phyloP scores from a whole-genome alignment of 2,888 invertebrate genomes.

The Tipula lateralis region DNA sequence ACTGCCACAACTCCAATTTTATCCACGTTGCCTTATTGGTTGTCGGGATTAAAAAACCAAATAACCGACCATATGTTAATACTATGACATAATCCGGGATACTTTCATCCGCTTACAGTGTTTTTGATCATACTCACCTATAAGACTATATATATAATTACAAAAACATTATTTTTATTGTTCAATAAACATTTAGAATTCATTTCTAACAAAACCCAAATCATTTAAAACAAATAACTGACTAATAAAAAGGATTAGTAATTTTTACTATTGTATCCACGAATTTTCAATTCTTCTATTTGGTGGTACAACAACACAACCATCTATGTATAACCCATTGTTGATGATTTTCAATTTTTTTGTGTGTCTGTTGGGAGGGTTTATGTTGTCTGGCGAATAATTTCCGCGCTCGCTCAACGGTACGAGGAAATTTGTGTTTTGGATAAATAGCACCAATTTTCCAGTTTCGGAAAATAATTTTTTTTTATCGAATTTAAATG shows the following conservation, averaged over 20 bases:
- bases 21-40: too few species aligned
- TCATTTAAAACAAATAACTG: background rate
- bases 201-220: background rate
- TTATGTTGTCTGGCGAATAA: background rate
- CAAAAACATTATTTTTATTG: background rate
- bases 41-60: too few species aligned
- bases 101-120: too few species aligned
- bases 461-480: background rate
- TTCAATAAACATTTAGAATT: background rate
- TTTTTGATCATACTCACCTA: background rate
- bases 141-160: background rate
- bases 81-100: too few species aligned
- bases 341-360: conserved; percentile 3
- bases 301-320: background rate
- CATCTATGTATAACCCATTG: background rate
- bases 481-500: background rate
- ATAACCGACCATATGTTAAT: too few species aligned
- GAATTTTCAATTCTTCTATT: background rate
- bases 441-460: background rate
- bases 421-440: background rate
- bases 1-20: too few species aligned
- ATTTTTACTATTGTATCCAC: background rate
- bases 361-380: too few species aligned
- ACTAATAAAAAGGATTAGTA: background rate
- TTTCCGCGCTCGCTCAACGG: background rate